Evolutionary conservation across 2,113 vertebrate genomes (phyloP).

Genomic region (Ciconia maguari): DNA sequence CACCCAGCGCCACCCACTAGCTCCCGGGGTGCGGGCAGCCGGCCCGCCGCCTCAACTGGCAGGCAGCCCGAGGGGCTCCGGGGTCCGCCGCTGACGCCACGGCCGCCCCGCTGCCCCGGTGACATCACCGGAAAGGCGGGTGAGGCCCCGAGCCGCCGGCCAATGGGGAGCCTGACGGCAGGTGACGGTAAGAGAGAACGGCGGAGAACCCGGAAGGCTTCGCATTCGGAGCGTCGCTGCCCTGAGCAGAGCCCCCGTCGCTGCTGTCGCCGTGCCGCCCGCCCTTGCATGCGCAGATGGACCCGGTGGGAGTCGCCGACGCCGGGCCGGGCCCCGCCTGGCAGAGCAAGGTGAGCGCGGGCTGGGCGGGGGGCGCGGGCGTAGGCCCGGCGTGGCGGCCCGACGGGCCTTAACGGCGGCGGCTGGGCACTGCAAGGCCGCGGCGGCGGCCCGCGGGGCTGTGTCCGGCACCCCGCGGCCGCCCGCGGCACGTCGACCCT

Average conservation of each 20-base stretch:
- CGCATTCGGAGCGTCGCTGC: background rate
- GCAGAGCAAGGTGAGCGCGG: slow-evolving; percentile 53
- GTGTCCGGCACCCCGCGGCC: too few relatives aligned
- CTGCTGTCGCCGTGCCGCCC: too few relatives aligned
- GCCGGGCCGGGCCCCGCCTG: slow-evolving; percentile 20
- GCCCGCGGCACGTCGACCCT: background rate
- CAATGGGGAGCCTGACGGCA: background rate
- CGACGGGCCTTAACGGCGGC: background rate
- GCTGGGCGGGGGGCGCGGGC: background rate
- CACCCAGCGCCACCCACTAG: fast-evolving
- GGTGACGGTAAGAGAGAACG: background rate
- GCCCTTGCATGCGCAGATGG: slow-evolving; percentile 28
- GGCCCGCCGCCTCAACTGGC: background rate
- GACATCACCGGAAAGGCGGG: slow-evolving; percentile 15
- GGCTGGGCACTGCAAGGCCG: background rate
- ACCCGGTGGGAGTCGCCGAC: slow-evolving; percentile 68
- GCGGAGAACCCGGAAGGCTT: slow-evolving; percentile 6
- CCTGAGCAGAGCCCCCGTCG: fast-evolving
- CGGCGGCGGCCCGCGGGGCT: background rate
- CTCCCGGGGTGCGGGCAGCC: too few relatives aligned
- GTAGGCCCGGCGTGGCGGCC: background rate
- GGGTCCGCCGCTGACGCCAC: fast-evolving
- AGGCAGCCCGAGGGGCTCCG: fast-evolving
- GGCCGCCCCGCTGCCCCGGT: background rate
- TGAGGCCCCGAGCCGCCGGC: background rate